Conservation (phyloP, 2,113 vertebrate species). For the Hypanus sabinus region DNA sequence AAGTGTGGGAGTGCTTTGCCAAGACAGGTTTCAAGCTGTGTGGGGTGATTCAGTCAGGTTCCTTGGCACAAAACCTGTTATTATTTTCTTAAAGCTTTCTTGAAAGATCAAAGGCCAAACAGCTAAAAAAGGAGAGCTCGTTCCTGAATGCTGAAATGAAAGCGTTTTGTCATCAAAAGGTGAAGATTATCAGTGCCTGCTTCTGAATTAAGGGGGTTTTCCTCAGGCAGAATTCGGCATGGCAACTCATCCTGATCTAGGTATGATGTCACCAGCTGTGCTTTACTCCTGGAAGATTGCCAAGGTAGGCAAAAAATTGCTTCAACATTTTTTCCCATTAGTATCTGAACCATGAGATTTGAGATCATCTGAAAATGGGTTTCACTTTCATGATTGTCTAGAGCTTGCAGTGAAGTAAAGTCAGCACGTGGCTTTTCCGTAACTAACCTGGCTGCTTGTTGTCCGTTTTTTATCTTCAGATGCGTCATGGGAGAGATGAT, state of each 20-base stretch:
- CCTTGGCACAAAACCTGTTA: neutral
- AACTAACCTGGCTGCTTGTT: neutral
- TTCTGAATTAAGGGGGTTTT: neutral
- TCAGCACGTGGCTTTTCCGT: neutral
- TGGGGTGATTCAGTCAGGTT: neutral
- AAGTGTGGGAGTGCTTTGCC: neutral
- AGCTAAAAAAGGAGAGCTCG: neutral
- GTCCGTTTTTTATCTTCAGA: neutral
- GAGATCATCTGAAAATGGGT: neutral
- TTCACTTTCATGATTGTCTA: neutral
- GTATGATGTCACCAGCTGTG: neutral
- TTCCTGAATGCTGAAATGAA: neutral
- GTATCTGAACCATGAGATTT: neutral
- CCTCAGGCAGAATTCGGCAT: neutral
- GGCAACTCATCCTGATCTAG: neutral
- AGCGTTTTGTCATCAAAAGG: neutral
- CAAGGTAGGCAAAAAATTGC: neutral
- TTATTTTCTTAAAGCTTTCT: conserved; percentile 2
- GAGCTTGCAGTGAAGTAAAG: neutral
- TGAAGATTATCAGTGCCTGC: neutral
- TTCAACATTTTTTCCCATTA: neutral
- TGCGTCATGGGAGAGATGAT: neutral
- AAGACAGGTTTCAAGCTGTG: neutral
- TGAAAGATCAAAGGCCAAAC: neutral
- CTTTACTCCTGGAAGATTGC: neutral